Base-by-base conservation (phyloP, 2,113 vertebrate species). In the Telmatochromis sp. region DNA sequence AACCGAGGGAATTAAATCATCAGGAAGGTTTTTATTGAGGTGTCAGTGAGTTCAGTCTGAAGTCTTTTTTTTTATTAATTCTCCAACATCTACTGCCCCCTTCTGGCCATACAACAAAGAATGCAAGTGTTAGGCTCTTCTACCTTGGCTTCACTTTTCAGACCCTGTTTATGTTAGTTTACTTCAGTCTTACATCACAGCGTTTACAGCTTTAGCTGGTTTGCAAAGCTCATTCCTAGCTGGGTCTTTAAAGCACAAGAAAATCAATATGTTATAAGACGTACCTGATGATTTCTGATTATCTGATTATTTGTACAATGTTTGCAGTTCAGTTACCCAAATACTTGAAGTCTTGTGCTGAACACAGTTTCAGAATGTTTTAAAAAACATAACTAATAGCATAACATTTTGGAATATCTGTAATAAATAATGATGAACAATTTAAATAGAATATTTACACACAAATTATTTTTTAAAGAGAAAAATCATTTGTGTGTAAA, bases 1-100 rank as follows among this genome's bases (percentile, higher is more conserved):
- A 9, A 47, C 23, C 3, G 2, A 11, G 23, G 35, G 12, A 0
- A 71, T 71, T 0, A 42, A 71, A 0, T 42, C 13, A 42, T 42
- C 65, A 42, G 65, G 37, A 42, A 23, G 9, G 9, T 31, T 28
- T 47, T 75, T 19, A 19, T 4, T 31, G 23, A 75, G 4, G 15
- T 19, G 9, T 75, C 23, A 47, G 40, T 15, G 40, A 47, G 40
- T 26, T 17, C 13, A 26, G 21, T 26, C 8, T 1, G n/a, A 73
- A 45, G 65, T 42, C 7, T 2, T 58, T 28, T 14, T 53, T 6
- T 19, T 1, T 3, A 26, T 5, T 28, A 31, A 33, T 63, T 33
- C 60, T n/a, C 60, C 17, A 65, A n/a, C 68, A 73, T 17, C 8
- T 73, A 47, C 42, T 9, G 40, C 21, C 40, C 21, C 40, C 68